These are phyloP conservation scores for Eleginops maclovinus DNA, from an alignment of 2,113 vertebrate species.

Conservation along the genomic window DNA sequence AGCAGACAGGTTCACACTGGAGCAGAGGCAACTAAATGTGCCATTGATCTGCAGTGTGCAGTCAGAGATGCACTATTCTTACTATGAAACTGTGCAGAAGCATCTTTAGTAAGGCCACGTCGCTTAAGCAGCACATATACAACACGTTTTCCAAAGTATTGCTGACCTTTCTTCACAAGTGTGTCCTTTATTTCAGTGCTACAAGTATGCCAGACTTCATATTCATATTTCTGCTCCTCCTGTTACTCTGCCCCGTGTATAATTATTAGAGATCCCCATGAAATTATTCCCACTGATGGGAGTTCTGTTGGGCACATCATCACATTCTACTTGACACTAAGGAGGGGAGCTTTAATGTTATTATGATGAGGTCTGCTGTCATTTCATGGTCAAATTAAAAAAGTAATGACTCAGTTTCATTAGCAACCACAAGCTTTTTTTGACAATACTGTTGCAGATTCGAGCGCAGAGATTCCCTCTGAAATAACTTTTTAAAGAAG, in stretches of 20 bases:
- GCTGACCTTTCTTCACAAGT: background rate
- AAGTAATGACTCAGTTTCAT: constrained; percentile 62
- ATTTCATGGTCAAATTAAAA: constrained; percentile 72
- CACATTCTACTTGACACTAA: constrained; percentile 58
- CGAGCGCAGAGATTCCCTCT: background rate
- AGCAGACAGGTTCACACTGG: constrained; percentile 1
- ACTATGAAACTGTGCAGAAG: background rate
- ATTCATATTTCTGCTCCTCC: constrained; percentile 18
- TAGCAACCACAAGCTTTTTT: constrained; percentile 39
- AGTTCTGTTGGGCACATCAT: constrained; percentile 61
- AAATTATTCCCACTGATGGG: constrained; percentile 66
- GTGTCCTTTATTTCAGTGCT: background rate
- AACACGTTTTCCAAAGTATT: background rate
- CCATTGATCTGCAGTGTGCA: constrained; percentile 34
- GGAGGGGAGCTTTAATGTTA: constrained; percentile 63
- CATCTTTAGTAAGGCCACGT: background rate
- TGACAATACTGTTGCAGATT: constrained; percentile 43
- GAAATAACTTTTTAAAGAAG: constrained; percentile 3
- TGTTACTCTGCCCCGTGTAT: constrained; percentile 32
- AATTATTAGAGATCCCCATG: constrained; percentile 68
- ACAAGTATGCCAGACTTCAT: constrained; percentile 13
- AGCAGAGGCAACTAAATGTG: constrained; percentile 18
- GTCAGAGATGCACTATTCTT: background rate
- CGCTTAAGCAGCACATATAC: background rate
- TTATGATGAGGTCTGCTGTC: constrained; percentile 67